Percentiles rank a stretch among this genome's conserved stretches.
These are phyloP conservation scores for Halictus rubicundus DNA, from an alignment of 1,140 invertebrate genomes.

Conservation along the genomic window DNA sequence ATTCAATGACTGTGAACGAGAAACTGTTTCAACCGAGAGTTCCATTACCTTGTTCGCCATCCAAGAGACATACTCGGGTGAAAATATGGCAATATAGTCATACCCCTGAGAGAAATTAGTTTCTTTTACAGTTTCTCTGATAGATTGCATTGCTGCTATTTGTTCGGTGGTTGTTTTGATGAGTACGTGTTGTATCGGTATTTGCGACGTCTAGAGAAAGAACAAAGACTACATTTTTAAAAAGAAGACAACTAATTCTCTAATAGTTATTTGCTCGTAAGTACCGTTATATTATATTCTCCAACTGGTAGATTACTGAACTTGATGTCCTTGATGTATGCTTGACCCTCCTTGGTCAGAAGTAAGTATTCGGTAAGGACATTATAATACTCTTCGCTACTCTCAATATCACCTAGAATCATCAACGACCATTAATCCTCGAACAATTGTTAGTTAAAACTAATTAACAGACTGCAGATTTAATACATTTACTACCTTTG, in stretches of 20 bases:
- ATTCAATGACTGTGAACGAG: neutral
- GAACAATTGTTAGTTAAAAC: neutral
- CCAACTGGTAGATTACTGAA: conserved; percentile 71
- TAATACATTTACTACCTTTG: conserved; percentile 59
- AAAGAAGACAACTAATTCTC: neutral
- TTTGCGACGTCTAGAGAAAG: conserved; percentile 71
- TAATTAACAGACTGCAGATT: too few relatives aligned
- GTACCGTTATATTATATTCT: conserved; percentile 78
- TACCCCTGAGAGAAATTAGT: conserved; percentile 69
- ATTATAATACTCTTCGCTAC: conserved; percentile 74
- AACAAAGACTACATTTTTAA: conserved; percentile 32
- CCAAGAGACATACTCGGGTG: conserved; percentile 75
- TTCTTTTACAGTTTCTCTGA: conserved; percentile 67
- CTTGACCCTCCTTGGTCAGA: conserved; percentile 74
- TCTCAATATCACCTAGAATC: conserved; percentile 62
- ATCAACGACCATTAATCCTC: neutral
- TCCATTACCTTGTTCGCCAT: conserved; percentile 72
- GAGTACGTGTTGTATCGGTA: conserved; percentile 74
- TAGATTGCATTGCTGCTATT: conserved; percentile 72
- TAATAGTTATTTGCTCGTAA: conserved; percentile 45
- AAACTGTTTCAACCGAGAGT: neutral
- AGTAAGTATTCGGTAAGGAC: conserved; percentile 76
- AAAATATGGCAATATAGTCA: conserved; percentile 71
- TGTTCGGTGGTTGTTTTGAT: conserved; percentile 73
- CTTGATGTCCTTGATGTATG: conserved; percentile 77